phyloP scores from a whole-genome alignment of 2,888 invertebrate genomes.

The Arctia plantaginis region DNA sequence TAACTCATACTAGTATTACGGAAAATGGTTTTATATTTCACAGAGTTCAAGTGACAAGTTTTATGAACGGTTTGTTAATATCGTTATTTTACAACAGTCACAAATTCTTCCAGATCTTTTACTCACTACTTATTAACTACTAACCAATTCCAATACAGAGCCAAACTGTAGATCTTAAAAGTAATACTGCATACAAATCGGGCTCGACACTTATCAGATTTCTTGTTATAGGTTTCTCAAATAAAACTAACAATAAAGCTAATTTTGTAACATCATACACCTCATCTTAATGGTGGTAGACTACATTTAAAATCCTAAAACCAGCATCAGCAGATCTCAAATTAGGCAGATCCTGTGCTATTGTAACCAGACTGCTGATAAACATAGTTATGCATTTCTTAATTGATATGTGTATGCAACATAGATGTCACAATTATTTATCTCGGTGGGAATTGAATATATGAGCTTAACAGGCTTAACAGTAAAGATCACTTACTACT shows the following conservation, averaged over 20 bases:
- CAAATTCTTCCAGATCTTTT: background rate
- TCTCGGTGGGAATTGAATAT: too few species aligned
- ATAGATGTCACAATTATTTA: too few species aligned
- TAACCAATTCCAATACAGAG: background rate
- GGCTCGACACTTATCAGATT: background rate
- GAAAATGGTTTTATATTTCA: slow-evolving; percentile 5
- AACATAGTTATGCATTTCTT: too few species aligned
- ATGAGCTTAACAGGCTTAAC: too few species aligned
- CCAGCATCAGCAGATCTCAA: too few species aligned
- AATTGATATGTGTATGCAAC: too few species aligned
- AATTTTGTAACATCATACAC: background rate
- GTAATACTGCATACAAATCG: background rate
- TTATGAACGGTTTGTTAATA: background rate
- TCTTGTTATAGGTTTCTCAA: background rate
- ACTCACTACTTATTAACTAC: background rate
- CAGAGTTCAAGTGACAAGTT: background rate
- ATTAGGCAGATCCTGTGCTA: too few species aligned
- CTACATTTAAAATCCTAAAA: too few species aligned
- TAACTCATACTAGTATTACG: slow-evolving; percentile 3
- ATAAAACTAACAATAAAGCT: background rate
- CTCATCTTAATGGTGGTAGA: background rate
- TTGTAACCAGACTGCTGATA: too few species aligned
- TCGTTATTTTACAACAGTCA: background rate
- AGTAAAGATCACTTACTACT: too few species aligned
- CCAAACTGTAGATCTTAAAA: background rate